A percentile compares a stretch with the other conserved stretches of the same genome.
These are phyloP conservation scores for Notolepis coatsorum DNA, from an alignment of 2,797 vertebrate genomes.

Conservation along the genomic window DNA sequence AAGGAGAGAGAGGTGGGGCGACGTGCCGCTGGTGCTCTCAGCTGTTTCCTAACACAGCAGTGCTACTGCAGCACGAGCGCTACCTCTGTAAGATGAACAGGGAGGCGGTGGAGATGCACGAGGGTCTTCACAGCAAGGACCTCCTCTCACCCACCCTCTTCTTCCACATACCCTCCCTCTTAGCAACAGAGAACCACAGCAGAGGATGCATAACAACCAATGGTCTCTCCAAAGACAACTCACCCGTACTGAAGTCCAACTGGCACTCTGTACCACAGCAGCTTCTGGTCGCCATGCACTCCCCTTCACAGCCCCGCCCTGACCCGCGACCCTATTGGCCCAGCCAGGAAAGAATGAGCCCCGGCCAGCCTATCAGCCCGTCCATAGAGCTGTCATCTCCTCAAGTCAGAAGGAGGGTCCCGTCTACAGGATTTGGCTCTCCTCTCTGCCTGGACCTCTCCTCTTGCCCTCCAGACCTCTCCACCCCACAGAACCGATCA, in stretches of 20 bases:
- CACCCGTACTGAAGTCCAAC: conserved; percentile 66
- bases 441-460: conserved; percentile 69
- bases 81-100: conserved; percentile 78
- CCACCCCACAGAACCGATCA: conserved; percentile 48
- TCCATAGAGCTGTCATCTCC: conserved; percentile 66
- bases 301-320: conserved; percentile 58
- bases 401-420: conserved; percentile 54
- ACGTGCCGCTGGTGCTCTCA: conserved; percentile 79
- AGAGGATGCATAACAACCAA: conserved; percentile 57
- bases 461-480: conserved; percentile 51
- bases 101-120: conserved; percentile 52
- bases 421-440: conserved; percentile 68
- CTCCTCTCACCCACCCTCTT: conserved; percentile 49
- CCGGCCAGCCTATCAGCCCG: conserved; percentile 47
- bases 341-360: conserved; percentile 67
- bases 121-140: conserved; percentile 55
- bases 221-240: conserved; percentile 63
- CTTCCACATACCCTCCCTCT: conserved; percentile 54
- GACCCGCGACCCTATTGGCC: conserved; percentile 65
- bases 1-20: conserved; percentile 40
- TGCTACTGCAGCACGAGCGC: conserved; percentile 79
- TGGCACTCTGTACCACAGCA: conserved; percentile 79
- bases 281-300: conserved; percentile 72
- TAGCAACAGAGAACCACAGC: conserved; percentile 48
- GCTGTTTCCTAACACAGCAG: conserved; percentile 74